phyloP scores from a whole-genome alignment of 2,888 invertebrate species.

The Drosophila ezoana region DNA sequence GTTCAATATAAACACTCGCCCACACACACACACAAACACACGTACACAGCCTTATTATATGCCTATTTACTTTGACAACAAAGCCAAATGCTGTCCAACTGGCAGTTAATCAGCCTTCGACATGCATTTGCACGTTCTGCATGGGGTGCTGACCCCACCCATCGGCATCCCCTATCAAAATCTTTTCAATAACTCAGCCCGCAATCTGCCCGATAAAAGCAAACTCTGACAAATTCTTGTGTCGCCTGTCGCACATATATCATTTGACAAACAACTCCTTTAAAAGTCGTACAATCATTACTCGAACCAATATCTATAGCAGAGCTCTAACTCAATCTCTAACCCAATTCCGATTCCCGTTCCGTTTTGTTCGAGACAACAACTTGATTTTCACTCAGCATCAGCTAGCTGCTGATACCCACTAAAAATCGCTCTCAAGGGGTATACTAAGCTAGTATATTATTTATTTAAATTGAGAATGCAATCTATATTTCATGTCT shows the following conservation, averaged over 20 bases:
- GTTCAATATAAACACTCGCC: conserved; percentile 23
- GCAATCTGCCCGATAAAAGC: conserved; percentile 17
- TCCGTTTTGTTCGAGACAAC: not conserved
- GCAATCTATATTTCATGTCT: too few relatives aligned
- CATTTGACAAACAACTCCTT: conserved; percentile 38
- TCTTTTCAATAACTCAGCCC: conserved; percentile 32
- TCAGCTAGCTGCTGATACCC: conserved; percentile 49
- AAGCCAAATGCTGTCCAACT: conserved; percentile 57
- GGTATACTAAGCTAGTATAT: too few relatives aligned
- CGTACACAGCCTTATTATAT: conserved; percentile 13
- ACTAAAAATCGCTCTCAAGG: too few relatives aligned
- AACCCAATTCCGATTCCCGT: conserved; percentile 9
- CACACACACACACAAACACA: not conserved
- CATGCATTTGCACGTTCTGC: conserved; percentile 60
- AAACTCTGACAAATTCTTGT: conserved; percentile 47
- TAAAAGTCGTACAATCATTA: conserved; percentile 30
- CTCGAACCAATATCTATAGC: conserved; percentile 9
- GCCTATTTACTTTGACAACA: conserved; percentile 48
- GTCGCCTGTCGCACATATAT: conserved; percentile 63
- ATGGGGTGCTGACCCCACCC: not conserved
- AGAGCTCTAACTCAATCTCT: conserved; percentile 9
- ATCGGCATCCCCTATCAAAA: conserved; percentile 30
- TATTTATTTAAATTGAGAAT: too few relatives aligned
- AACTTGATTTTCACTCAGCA: conserved; percentile 33
- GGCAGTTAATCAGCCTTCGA: conserved; percentile 54